phyloP scores from a whole-genome alignment of 2,113 vertebrate genomes.

The Lucifuga dentata region DNA sequence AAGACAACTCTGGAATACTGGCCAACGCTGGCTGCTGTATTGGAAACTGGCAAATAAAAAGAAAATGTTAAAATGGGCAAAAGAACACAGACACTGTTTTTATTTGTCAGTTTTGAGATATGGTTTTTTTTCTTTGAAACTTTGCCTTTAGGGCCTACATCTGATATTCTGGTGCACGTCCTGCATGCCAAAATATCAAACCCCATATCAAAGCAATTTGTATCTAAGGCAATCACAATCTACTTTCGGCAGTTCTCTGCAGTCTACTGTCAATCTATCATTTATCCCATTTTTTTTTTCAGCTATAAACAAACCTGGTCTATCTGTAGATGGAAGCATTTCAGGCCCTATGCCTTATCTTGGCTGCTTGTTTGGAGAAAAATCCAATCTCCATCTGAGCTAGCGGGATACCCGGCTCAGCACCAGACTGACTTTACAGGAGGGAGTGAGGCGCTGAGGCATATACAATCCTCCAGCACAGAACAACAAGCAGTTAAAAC shows the following conservation, averaged over 20 bases:
- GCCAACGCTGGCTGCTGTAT: no score
- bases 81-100: no score
- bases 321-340: slow-evolving; percentile 14
- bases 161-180: no score
- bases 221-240: no score
- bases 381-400: slow-evolving; percentile 43
- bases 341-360: slow-evolving; percentile 35
- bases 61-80: no score
- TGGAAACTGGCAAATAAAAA: no score
- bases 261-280: slow-evolving; percentile 7
- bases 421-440: slow-evolving; percentile 16
- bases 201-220: no score
- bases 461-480: slow-evolving; percentile 26
- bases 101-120: no score
- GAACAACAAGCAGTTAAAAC: slow-evolving; percentile 1
- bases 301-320: slow-evolving; percentile 11
- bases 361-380: slow-evolving; percentile 32
- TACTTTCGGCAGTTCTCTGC: slow-evolving; percentile 1
- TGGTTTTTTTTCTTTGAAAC: no score
- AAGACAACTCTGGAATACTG: no score
- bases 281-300: slow-evolving; percentile 26
- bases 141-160: no score
- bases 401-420: background rate
- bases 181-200: no score
- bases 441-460: slow-evolving; percentile 5